These are phyloP conservation scores for Rhodeus uyekii DNA, from an alignment of 2,797 vertebrate species.

Conservation along the genomic window DNA sequence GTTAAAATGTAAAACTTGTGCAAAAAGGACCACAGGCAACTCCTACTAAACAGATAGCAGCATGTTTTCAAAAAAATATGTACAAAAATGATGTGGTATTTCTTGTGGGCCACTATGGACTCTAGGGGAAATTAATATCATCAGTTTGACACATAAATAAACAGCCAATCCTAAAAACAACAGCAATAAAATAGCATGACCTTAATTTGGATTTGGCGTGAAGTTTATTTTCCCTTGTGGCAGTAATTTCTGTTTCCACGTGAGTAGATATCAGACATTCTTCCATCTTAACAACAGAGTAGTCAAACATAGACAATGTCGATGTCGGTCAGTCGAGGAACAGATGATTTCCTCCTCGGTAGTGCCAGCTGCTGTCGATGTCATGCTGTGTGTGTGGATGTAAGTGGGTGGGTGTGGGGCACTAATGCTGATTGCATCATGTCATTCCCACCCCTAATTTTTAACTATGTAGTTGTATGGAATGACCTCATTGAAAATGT, in stretches of 20 bases:
- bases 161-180: background rate
- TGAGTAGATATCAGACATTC: constrained; percentile 32
- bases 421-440: constrained; percentile 27
- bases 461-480: background rate
- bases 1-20: background rate
- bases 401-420: background rate
- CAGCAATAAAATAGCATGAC: constrained; percentile 17
- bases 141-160: background rate
- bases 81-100: background rate
- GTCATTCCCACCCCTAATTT: constrained; percentile 20
- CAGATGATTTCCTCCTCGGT: constrained; percentile 33
- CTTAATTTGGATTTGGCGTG: constrained; percentile 35
- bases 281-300: constrained; percentile 32
- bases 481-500: background rate
- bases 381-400: constrained; percentile 21
- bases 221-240: constrained; percentile 25
- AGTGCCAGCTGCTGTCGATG: constrained; percentile 35
- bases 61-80: background rate
- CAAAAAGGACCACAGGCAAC: background rate
- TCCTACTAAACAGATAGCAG: background rate
- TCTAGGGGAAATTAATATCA: background rate
- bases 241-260: constrained; percentile 31
- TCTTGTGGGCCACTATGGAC: background rate
- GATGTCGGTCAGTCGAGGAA: constrained; percentile 26
- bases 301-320: constrained; percentile 42